These are phyloP conservation scores for Isotomurus palustris DNA, from an alignment of 2,888 invertebrate genomes.

Conservation along the genomic window DNA sequence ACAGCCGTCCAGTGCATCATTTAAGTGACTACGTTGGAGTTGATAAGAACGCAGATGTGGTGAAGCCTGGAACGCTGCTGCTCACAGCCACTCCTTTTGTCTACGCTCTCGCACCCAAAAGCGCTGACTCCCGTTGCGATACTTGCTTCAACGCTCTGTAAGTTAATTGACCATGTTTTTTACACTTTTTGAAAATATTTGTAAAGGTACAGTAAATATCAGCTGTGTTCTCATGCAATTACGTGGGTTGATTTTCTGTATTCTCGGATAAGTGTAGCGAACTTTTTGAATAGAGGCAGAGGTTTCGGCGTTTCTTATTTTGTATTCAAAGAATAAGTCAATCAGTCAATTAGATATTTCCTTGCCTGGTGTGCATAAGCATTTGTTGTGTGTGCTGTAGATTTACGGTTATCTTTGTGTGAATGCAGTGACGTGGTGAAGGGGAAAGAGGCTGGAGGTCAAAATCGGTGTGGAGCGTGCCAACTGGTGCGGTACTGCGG, in stretches of 20 bases:
- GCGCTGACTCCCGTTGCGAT: slow-evolving; percentile 68
- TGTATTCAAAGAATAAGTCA: no score
- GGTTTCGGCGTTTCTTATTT: no score
- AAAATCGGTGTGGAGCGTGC: slow-evolving; percentile 80
- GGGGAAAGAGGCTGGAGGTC: slow-evolving; percentile 22
- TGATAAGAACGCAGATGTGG: slow-evolving; percentile 1
- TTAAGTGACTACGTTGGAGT: background rate
- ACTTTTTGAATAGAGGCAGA: no score
- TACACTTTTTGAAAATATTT: slow-evolving; percentile 7
- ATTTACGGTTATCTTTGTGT: no score
- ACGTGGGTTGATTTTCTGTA: no score
- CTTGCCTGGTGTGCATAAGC: no score
- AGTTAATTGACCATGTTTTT: no score
- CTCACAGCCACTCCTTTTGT: slow-evolving; percentile 71
- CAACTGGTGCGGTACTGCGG: slow-evolving; percentile 79
- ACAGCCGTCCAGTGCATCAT: background rate
- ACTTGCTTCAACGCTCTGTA: slow-evolving; percentile 58
- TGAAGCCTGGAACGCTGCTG: slow-evolving; percentile 64
- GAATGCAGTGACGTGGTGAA: slow-evolving; percentile 11
- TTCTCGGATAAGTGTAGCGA: no score
- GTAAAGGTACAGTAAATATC: no score
- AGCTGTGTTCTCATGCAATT: background rate
- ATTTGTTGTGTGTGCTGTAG: no score
- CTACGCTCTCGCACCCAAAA: slow-evolving; percentile 65
- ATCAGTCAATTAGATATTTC: no score